Evolutionary conservation across 1,140 invertebrate species (phyloP).

Genomic region (Spodoptera litura): DNA sequence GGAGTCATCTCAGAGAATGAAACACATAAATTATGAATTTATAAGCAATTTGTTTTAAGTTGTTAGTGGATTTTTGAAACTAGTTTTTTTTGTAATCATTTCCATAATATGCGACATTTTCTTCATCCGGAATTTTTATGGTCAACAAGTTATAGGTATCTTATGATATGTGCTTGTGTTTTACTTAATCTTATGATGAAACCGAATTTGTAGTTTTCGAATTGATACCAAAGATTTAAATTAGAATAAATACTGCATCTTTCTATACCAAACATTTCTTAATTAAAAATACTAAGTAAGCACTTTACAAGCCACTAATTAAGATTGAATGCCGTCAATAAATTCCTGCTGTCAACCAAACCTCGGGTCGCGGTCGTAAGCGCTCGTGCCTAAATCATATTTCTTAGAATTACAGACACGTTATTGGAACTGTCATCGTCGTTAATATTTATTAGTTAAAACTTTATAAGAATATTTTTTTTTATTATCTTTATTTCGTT

Average conservation of each 20-base stretch:
- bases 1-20: constrained; percentile 14
- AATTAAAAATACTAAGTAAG: background rate
- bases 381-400: background rate
- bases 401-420: constrained; percentile 20
- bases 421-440: constrained; percentile 37
- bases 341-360: constrained; percentile 21
- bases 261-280: too few species aligned
- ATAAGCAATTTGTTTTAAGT: background rate
- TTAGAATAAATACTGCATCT: too few species aligned
- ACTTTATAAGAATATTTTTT: background rate
- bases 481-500: background rate
- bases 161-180: too few species aligned
- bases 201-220: too few species aligned
- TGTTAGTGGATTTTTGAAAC: background rate
- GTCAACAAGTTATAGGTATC: too few species aligned
- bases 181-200: too few species aligned
- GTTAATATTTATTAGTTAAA: constrained; percentile 31
- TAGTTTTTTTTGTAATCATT: too few species aligned
- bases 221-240: too few species aligned
- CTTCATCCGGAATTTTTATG: too few species aligned
- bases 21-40: constrained; percentile 10
- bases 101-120: too few species aligned
- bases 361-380: background rate
- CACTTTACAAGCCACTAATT: background rate
- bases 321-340: background rate